Base-by-base conservation (phyloP, 2,888 invertebrate species). In the Standfussiana lucernea region DNA sequence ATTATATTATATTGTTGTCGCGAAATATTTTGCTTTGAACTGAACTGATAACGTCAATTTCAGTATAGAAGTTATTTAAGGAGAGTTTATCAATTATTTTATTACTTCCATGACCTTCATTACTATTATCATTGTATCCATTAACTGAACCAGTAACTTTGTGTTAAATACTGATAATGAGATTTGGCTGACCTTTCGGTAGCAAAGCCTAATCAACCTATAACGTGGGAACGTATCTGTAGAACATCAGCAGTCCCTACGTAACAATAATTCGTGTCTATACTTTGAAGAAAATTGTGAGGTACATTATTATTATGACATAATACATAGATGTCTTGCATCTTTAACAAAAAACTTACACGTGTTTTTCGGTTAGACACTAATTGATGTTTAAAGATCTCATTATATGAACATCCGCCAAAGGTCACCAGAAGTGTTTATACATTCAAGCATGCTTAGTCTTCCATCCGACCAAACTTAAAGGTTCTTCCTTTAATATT, bases 401-500 rank as follows among this genome's bases (percentile, higher is more conserved):
- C 40, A 5, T 67, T 69, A 69, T 10, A 28, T 21, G 8, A 2
- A 42, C 18, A 50, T n/a, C 37, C 37, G 11, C 50, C 68, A 77
- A 70, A 75, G 50, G 11, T n/a, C 40, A 50, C 3, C 24, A 69
- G 24, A 50, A 61, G 3, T 45, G 37, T 62, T 81, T 73, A 75
- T 67, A 82, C 47, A 84, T 84, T 79, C 62, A 78, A 66, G 35
- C 70, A 64, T 28, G 56, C 32, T 62, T 74, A 69, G 74, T 53
- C 66, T 73, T 82, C 77, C 59, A 80, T 72, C 28, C 68, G 5
- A 69, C 35, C 37, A 21, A 88, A 77, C 32, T 67, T 70, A 79
- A 82, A 78, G 75, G 72, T 42, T 81, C 69, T n/a, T 61, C 56
- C 37, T 78, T 59, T 74, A 81, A 83, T 80, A 87, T 88, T 87